A percentile compares a stretch with the other conserved stretches of the same genome.
phyloP scores from a whole-genome alignment of 2,888 invertebrate genomes.

The Phyllotreta striolata region DNA sequence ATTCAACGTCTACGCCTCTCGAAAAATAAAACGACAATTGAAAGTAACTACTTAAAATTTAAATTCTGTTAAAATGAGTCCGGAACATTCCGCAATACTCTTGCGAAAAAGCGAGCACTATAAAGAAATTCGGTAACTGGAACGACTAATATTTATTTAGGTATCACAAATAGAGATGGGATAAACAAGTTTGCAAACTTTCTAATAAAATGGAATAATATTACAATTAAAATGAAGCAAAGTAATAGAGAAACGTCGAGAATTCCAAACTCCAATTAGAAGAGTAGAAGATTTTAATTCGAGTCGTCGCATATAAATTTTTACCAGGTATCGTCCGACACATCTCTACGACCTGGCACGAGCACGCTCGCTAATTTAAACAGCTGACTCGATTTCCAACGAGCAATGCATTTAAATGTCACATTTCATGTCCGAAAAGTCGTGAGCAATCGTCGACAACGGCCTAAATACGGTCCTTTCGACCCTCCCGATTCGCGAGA shows the following conservation, averaged over 20 bases:
- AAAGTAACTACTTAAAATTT: constrained; percentile 23
- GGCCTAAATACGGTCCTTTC: constrained; percentile 30
- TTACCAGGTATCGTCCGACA: background rate
- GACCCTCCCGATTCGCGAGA: constrained; percentile 14
- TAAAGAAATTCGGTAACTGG: constrained; percentile 26
- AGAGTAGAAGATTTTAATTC: no score
- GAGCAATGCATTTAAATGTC: constrained; percentile 59
- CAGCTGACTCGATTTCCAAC: constrained; percentile 50
- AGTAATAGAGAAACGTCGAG: no score
- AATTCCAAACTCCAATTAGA: no score
- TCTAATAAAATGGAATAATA: no score
- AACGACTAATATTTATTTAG: constrained; percentile 16
- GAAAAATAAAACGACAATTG: constrained; percentile 9
- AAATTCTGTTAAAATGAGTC: constrained; percentile 22
- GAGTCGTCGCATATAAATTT: background rate
- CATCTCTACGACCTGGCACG: constrained; percentile 48
- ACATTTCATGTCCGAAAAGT: constrained; percentile 53
- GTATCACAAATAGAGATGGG: background rate
- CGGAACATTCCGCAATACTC: constrained; percentile 11
- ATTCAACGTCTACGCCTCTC: constrained; percentile 6
- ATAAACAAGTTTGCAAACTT: no score
- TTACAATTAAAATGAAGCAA: no score
- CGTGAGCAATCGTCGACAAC: constrained; percentile 47
- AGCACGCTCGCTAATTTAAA: constrained; percentile 48
- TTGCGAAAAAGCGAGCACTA: constrained; percentile 19